A percentile compares a stretch with the other conserved stretches of the same genome.
These are phyloP conservation scores for Brachyhypopomus gauderio DNA, from an alignment of 2,113 vertebrate genomes.

Conservation along the genomic window DNA sequence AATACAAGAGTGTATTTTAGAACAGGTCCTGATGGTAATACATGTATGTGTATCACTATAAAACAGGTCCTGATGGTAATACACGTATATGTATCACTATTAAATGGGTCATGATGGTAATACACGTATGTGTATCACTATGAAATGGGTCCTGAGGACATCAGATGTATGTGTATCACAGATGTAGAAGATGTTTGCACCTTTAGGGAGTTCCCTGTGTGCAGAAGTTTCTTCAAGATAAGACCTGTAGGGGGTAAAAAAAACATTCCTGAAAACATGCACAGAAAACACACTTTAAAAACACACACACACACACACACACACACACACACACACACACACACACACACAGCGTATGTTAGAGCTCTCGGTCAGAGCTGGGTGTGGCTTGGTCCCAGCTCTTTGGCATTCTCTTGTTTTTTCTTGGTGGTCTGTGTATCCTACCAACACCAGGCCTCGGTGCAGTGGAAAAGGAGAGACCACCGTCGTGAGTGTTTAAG, in stretches of 20 bases:
- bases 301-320: background rate
- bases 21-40: too few relatives aligned
- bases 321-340: conserved; percentile 20
- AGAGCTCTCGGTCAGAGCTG: conserved; percentile 82
- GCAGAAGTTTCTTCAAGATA: conserved; percentile 97
- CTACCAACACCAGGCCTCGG: conserved; percentile 67
- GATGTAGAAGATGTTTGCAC: conserved; percentile 65
- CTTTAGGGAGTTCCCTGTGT: conserved; percentile 98
- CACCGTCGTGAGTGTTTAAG: conserved; percentile 65
- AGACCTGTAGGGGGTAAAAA: conserved; percentile 74
- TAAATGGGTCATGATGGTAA: too few relatives aligned
- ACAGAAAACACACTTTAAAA: background rate
- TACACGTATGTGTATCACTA: too few relatives aligned
- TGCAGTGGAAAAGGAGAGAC: conserved; percentile 69
- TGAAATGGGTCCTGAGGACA: too few relatives aligned
- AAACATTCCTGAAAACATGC: conserved; percentile 21
- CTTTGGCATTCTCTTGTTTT: conserved; percentile 81
- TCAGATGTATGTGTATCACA: too few relatives aligned
- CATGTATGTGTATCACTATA: too few relatives aligned
- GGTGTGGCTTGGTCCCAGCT: conserved; percentile 73
- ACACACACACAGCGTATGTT: conserved; percentile 61
- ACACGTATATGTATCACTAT: too few relatives aligned
- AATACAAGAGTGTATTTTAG: too few relatives aligned
- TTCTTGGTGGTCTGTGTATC: conserved; percentile 79
- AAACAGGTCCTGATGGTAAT: too few relatives aligned